phyloP scores from a whole-genome alignment of 2,888 invertebrate species.

The Athetis lepigone region DNA sequence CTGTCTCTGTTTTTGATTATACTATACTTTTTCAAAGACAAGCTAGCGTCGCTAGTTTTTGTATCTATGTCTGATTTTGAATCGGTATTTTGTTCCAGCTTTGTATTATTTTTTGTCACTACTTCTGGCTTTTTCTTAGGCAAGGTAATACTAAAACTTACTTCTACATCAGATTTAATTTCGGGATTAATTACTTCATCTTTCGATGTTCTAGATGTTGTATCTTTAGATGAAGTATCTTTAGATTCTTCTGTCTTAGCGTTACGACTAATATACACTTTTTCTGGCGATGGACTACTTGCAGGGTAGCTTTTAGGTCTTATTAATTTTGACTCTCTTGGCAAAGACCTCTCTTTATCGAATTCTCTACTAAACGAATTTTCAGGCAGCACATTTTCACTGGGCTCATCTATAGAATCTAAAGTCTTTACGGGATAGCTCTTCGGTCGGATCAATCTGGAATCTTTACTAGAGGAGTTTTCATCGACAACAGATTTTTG shows the following conservation, averaged over 20 bases:
- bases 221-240: conserved; percentile 66
- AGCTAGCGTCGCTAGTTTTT: conserved; percentile 66
- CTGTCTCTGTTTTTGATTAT: conserved; percentile 69
- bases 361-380: conserved; percentile 67
- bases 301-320: conserved; percentile 92
- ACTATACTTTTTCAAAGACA: conserved; percentile 83
- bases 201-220: no score
- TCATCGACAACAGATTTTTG: conserved; percentile 73
- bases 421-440: conserved; percentile 90
- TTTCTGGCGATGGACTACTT: conserved; percentile 84
- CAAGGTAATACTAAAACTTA: conserved; percentile 86
- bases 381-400: conserved; percentile 68
- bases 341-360: conserved; percentile 72
- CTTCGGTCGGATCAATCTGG: conserved; percentile 88
- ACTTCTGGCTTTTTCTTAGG: conserved; percentile 78
- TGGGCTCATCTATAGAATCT: conserved; percentile 76
- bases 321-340: conserved; percentile 85
- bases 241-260: conserved; percentile 74
- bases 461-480: conserved; percentile 77
- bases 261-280: conserved; percentile 76
- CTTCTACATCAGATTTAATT: conserved; percentile 82
- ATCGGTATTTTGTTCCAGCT: conserved; percentile 52
- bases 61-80: conserved; percentile 63
- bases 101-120: conserved; percentile 62
- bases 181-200: conserved; percentile 67